Conservation (phyloP, 2,113 vertebrate species). For the Sakesphorus luctuosus region DNA sequence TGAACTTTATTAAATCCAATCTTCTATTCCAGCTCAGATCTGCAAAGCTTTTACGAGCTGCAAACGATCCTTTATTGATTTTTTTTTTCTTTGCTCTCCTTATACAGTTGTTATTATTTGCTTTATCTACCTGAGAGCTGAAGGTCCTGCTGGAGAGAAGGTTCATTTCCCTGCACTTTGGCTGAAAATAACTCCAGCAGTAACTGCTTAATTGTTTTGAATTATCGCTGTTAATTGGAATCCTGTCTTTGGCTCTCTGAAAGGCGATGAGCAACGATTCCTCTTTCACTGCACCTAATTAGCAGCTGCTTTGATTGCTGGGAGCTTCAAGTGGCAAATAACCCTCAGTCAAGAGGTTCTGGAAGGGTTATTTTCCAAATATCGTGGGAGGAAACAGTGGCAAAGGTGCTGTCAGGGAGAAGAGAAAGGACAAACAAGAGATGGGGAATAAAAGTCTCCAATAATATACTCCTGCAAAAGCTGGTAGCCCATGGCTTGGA, state of each 20-base stretch:
- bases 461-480: too few relatives aligned
- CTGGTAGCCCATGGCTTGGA: too few relatives aligned
- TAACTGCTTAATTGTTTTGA: conserved; percentile 43
- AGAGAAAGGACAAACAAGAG: background rate
- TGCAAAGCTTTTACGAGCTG: conserved; percentile 4
- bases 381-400: background rate
- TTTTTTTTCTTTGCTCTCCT: background rate
- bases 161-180: background rate
- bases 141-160: background rate
- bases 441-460: background rate
- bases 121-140: background rate
- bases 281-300: background rate
- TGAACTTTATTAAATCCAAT: conserved; percentile 6
- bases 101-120: background rate
- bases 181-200: background rate
- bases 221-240: conserved; percentile 38
- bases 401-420: background rate
- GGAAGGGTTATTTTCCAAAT: background rate
- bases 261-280: background rate
- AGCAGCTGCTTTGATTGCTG: background rate
- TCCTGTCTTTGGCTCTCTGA: background rate
- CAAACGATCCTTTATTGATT: conserved; percentile 29
- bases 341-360: background rate
- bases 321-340: background rate
- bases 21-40: background rate